Evolutionary conservation across 2,797 vertebrate species (phyloP).

Genomic region (Fistularia commersonii): DNA sequence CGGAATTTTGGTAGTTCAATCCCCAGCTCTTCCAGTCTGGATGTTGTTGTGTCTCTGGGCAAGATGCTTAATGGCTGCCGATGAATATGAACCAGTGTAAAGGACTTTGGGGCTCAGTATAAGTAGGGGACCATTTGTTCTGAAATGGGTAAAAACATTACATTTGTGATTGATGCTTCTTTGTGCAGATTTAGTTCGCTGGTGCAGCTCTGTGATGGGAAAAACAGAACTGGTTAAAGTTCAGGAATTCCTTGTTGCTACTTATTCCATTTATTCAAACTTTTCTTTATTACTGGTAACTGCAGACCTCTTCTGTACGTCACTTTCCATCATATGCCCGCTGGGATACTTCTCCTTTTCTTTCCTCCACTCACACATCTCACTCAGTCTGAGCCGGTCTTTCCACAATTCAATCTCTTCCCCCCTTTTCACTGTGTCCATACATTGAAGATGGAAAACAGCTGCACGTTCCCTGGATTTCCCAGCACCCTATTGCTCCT

Average conservation of each 20-base stretch:
- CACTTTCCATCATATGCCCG: slow-evolving; percentile 10
- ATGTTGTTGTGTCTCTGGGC: no score
- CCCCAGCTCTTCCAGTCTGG: no score
- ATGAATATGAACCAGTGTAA: no score
- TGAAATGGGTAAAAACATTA: no score
- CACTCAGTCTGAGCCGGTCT: slow-evolving; percentile 21
- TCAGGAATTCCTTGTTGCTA: not conserved
- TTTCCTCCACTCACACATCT: slow-evolving; percentile 27
- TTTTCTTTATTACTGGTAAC: slow-evolving; percentile 14
- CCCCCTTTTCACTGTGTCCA: slow-evolving; percentile 22
- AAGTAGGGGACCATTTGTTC: no score
- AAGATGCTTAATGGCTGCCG: no score
- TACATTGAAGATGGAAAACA: slow-evolving; percentile 58
- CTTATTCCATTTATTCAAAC: not conserved
- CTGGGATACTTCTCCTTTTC: slow-evolving; percentile 8
- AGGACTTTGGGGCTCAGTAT: no score
- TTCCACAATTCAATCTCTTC: slow-evolving; percentile 32
- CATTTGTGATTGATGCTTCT: no score
- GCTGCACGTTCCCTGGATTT: slow-evolving; percentile 45
- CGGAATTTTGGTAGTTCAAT: no score
- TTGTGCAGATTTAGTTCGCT: no score
- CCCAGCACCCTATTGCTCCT: slow-evolving; percentile 29
- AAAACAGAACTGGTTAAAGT: not conserved
- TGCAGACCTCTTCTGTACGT: slow-evolving; percentile 5
- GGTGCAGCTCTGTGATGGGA: not conserved